phyloP scores from a whole-genome alignment of 2,888 invertebrate genomes.

The Cremastobaeus sp. region DNA sequence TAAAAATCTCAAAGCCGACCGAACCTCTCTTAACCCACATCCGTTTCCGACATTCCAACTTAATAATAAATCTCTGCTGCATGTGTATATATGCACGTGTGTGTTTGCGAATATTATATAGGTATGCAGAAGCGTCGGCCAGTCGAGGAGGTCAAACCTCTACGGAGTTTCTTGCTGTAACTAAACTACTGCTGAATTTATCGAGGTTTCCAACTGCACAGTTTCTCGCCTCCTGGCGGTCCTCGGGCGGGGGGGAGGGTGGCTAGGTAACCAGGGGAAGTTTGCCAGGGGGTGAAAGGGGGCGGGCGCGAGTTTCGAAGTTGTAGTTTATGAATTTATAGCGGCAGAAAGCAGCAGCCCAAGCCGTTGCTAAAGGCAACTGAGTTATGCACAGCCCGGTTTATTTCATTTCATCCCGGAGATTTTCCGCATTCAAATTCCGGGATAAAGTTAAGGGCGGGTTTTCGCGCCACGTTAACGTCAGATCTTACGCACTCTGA shows the following conservation, averaged over 20 bases:
- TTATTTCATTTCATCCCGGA: constrained; percentile 69
- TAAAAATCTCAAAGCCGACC: constrained; percentile 50
- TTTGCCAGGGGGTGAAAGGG: constrained; percentile 58
- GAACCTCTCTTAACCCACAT: constrained; percentile 54
- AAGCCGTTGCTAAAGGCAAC: constrained; percentile 68
- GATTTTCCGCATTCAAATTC: constrained; percentile 70
- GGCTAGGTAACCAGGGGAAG: constrained; percentile 67
- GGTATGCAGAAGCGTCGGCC: constrained; percentile 26
- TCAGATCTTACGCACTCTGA: constrained; percentile 49
- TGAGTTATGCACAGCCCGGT: constrained; percentile 71
- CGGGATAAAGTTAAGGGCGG: constrained; percentile 50
- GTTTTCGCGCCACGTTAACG: constrained; percentile 65
- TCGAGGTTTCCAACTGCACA: constrained; percentile 70
- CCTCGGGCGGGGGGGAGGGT: constrained; percentile 26
- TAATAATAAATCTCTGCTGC: constrained; percentile 52
- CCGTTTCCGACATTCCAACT: constrained; percentile 59
- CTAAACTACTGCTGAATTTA: constrained; percentile 76
- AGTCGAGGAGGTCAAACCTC: constrained; percentile 60
- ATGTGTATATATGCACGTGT: constrained; percentile 1
- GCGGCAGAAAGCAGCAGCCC: constrained; percentile 71
- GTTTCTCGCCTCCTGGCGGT: constrained; percentile 67
- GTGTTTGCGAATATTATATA: constrained; percentile 46
- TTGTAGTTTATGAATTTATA: constrained; percentile 78
- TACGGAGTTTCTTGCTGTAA: constrained; percentile 72
- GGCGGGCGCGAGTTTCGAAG: constrained; percentile 69